phyloP scores from a whole-genome alignment of 2,113 vertebrate genomes.

The Eulemur rufifrons region DNA sequence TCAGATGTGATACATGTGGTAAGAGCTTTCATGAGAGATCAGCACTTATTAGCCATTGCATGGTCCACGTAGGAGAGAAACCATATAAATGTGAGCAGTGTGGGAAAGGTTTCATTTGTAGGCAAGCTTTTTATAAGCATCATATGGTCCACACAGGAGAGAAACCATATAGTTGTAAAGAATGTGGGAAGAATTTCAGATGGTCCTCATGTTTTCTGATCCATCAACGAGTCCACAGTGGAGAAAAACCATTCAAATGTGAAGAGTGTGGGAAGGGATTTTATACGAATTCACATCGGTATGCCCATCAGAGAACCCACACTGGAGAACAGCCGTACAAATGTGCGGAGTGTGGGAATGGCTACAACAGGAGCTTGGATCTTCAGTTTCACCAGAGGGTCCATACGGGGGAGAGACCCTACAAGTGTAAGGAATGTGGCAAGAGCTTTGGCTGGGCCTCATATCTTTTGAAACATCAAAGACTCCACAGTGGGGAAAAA shows the following conservation, averaged over 20 bases:
- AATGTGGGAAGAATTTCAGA: conserved; percentile 60
- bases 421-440: not conserved
- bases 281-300: no score
- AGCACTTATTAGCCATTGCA: not conserved
- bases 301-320: not conserved
- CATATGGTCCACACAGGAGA: conserved; percentile 79
- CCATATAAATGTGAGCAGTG: not conserved
- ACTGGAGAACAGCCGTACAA: not conserved
- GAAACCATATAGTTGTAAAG: conserved; percentile 81
- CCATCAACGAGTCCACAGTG: conserved; percentile 53
- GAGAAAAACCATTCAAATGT: conserved; percentile 2
- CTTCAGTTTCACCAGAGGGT: no score
- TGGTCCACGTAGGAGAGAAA: not conserved
- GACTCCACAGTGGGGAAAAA: not conserved
- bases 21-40: not conserved
- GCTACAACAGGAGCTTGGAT: not conserved
- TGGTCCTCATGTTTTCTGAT: conserved; percentile 18
- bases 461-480: not conserved
- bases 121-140: conserved; percentile 1
- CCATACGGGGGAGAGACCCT: not conserved
- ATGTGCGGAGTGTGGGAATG: not conserved
- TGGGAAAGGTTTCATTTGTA: not conserved
- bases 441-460: not conserved
- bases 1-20: not conserved
- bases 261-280: not conserved